phyloP scores from a whole-genome alignment of 2,797 vertebrate genomes.

The Tarsius wallacei region DNA sequence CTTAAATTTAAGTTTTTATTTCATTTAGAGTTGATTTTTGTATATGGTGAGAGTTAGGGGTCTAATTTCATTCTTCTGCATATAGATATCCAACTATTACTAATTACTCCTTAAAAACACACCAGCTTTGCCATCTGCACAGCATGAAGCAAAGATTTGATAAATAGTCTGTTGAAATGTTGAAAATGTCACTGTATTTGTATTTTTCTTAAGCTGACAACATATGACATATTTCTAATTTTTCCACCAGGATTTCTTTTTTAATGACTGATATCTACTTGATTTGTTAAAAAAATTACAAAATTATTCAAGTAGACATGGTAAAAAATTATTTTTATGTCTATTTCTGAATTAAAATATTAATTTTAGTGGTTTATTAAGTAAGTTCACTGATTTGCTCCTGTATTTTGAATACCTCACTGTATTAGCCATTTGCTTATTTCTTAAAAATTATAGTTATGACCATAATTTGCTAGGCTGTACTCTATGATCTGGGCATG shows the following conservation, averaged over 20 bases:
- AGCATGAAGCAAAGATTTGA: conserved; percentile 18
- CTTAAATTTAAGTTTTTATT: not conserved
- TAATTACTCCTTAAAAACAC: not conserved
- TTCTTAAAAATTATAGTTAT: not conserved
- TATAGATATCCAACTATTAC: not conserved
- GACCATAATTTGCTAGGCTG: not conserved
- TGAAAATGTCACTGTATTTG: not conserved
- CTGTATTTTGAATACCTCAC: conserved; percentile 13
- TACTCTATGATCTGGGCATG: not conserved
- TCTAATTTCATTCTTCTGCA: not conserved
- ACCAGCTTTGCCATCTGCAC: not conserved
- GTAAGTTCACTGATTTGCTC: not conserved
- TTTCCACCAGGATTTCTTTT: conserved; percentile 27
- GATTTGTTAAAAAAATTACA: not conserved
- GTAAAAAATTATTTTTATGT: not conserved
- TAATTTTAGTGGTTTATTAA: conserved; percentile 21
- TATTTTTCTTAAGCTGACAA: conserved; percentile 41
- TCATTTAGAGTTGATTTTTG: not conserved
- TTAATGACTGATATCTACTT: conserved; percentile 64
- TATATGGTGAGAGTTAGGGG: not conserved
- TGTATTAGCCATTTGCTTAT: not conserved
- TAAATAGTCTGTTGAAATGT: conserved; percentile 49
- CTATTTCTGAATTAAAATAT: not conserved
- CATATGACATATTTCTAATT: conserved; percentile 60
- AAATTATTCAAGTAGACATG: conserved; percentile 10